Base-by-base conservation (phyloP, 2,797 vertebrate species). In the Allobates femoralis region DNA sequence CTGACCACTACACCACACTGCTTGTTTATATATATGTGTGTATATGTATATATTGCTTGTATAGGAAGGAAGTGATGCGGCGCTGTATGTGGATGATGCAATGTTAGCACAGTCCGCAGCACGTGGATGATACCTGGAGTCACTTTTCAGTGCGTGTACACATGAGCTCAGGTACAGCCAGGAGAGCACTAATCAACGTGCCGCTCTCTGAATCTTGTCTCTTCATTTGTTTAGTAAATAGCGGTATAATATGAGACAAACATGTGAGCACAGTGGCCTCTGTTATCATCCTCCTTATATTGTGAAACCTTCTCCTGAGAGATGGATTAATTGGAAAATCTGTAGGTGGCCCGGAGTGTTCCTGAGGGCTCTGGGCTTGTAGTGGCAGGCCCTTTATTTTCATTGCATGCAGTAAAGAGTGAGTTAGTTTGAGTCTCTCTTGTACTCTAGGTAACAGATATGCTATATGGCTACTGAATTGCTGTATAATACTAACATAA, bases 291-390 rank as follows among this genome's bases (percentile, higher is more conserved):
- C 55, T 77, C 58, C 50, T 66, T n/a, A 76, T 77, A 76, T 77
- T 37, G 53, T 41, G 56, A 16, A 3, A 12, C 66, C n/a, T 62
- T 66, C 85, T 86, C 73, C 19, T 56, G 51, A 83, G 85, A 83
- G 79, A 69, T 86, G 58, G 34, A 58, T 69, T 86, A 77, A 83
- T 86, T 83, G 73, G 80, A 86, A 83, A 83, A 60, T 71, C 62
- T 69, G 73, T 82, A 58, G 71, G 62, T 83, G 85, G 79, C 80
- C 50, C 51, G 41, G 50, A 55, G 79, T 76, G 76, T 77, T 86
- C 85, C 79, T 58, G 56, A 78, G 80, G 85, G 85, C 77, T 71
- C 60, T 69, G 69, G 85, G 79, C 80, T 82, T 86, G 85, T 77
- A 67, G 64, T 3, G 85, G 56, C 85, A 83, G 73, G 73, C 60